Base-by-base conservation (phyloP, 2,888 invertebrate genomes). In the Eurytoma californica region DNA sequence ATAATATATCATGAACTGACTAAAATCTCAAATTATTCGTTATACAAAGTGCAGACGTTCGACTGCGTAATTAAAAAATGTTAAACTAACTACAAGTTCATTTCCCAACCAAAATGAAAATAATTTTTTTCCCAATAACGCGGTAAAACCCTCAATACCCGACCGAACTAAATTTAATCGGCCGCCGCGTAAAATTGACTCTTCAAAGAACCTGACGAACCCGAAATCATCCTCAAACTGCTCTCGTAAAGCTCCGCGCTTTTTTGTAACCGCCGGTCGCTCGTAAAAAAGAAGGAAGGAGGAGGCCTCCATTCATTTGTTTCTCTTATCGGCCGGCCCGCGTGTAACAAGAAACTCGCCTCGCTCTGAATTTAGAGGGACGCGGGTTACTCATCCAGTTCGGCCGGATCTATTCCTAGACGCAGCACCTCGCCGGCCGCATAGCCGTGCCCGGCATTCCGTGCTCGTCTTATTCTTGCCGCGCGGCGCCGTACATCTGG, bases 401-500 rank as follows among this genome's bases (percentile, higher is more conserved):
- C 70, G 49, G 66, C 14, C 65, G 60, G 63, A 66, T 80, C 80
- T 80, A 80, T 80, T 80, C 80, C 80, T 80, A 80, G 80, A 76
- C 68, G 39, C 18, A 47, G 60, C 24, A n/a, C 24, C 12, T 39
- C 60, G 53, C 57, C 18, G 49, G 30, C 68, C 39, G 39, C 39
- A 39, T 72, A 70, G 66, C 57, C 16, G 12, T n/a, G n/a, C 67
- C 60, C 63, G 63, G 73, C 78, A 78, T 78, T 78, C 78, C 78
- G 30, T 3, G n/a, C 65, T 57, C 66, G 58, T 66, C 66, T 77
- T 70, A 63, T 63, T 70, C 77, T 55, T 53, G 55, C 9, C 24
- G n/a, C 53, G 58, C 57, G 9, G 61, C 13, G 12, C 58, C 18
- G 5, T 3, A 16, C 28, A 13, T 39, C 28, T 39, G 53, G 58